Percentiles rank a stretch among this genome's conserved stretches.
These are phyloP conservation scores for Coendou prehensilis DNA, from an alignment of 2,797 vertebrate genomes.

Conservation along the genomic window DNA sequence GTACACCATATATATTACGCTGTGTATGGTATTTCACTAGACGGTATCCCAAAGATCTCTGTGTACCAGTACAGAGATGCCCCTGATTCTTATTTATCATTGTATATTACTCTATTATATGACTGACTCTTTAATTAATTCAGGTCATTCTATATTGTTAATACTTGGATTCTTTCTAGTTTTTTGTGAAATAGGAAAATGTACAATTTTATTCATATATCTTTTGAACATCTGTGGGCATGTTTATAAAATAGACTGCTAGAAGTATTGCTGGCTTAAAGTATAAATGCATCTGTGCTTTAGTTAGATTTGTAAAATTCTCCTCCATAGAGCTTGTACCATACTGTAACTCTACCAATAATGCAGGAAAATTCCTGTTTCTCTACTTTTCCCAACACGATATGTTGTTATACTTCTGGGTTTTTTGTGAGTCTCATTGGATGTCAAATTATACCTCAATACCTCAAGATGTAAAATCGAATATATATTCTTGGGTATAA, in stretches of 20 bases:
- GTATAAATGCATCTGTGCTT: background rate
- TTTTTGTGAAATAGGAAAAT: conserved; percentile 27
- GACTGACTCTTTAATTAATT: background rate
- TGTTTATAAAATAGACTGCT: conserved; percentile 24
- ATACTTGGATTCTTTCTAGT: background rate
- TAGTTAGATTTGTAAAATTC: background rate
- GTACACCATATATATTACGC: background rate
- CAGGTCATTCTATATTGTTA: background rate
- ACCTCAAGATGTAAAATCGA: background rate
- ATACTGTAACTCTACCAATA: background rate
- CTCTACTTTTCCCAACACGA: background rate
- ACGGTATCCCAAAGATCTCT: background rate
- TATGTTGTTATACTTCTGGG: background rate
- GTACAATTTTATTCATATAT: background rate
- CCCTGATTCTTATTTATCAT: background rate
- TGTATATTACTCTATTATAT: background rate
- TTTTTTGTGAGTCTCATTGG: background rate
- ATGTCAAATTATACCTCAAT: background rate
- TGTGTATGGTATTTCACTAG: background rate
- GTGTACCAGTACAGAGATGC: background rate
- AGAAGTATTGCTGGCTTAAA: background rate
- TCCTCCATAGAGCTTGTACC: background rate
- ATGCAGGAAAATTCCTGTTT: background rate
- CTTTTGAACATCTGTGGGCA: background rate
- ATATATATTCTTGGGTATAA: background rate